These are phyloP conservation scores for Hyposoter didymator DNA, from an alignment of 2,888 invertebrate species.

Conservation along the genomic window DNA sequence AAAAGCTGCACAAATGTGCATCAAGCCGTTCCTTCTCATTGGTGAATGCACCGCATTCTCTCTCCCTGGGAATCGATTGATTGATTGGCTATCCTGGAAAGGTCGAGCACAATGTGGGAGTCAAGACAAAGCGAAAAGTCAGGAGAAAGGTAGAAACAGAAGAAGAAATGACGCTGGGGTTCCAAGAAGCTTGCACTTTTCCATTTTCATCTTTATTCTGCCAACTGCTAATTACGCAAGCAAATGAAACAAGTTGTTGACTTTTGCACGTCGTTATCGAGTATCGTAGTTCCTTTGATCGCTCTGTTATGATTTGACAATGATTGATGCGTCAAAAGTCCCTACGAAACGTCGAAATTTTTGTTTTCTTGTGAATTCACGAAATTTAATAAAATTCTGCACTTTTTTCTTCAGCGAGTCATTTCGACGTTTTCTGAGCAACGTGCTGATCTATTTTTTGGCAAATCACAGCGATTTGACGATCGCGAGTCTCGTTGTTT, in stretches of 20 bases:
- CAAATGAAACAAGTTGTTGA: not conserved
- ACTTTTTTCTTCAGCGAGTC: not conserved
- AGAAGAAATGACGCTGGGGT: not conserved
- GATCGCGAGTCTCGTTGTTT: not conserved
- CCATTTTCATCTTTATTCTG: constrained; percentile 4
- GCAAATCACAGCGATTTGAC: not conserved
- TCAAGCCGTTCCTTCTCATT: not conserved
- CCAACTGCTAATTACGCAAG: constrained; percentile 3
- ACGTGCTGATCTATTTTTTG: not conserved
- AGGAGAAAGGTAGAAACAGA: constrained; percentile 31
- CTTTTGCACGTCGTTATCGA: not conserved
- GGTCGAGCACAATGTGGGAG: constrained; percentile 35
- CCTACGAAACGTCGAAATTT: not conserved
- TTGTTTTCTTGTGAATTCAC: not conserved
- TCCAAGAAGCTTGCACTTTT: not conserved
- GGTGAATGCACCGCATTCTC: constrained; percentile 46
- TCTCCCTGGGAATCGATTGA: constrained; percentile 19
- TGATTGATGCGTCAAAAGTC: not conserved
- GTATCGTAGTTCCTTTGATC: not conserved
- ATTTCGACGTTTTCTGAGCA: not conserved
- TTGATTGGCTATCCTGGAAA: constrained; percentile 46
- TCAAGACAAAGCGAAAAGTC: constrained; percentile 18
- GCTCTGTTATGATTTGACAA: constrained; percentile 5
- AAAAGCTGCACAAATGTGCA: constrained; percentile 51
- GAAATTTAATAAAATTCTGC: not conserved